Conservation (phyloP, 2,888 invertebrate species). For the Drosophila peninsularis region DNA sequence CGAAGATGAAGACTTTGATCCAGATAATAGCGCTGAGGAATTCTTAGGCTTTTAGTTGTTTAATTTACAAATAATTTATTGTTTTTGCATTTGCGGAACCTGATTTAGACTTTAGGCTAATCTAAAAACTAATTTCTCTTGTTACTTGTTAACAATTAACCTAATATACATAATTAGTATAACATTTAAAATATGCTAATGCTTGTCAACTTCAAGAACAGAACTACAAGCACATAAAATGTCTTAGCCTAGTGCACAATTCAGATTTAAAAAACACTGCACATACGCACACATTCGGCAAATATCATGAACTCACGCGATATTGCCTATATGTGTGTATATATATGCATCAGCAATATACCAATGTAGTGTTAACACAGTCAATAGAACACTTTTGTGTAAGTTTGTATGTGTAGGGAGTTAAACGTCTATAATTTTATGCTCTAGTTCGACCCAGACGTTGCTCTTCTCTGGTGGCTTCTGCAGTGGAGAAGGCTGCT, state of each 20-base stretch:
- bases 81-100: slow-evolving; percentile 48
- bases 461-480: slow-evolving; percentile 84
- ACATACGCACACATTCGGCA: not conserved
- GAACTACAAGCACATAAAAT: slow-evolving; percentile 46
- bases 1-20: slow-evolving; percentile 35
- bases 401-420: slow-evolving; percentile 9
- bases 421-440: slow-evolving; percentile 76
- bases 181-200: slow-evolving; percentile 55
- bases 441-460: slow-evolving; percentile 82
- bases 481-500: slow-evolving; percentile 81
- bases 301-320: slow-evolving; percentile 21
- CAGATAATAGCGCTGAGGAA: slow-evolving; percentile 44
- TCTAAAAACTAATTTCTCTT: slow-evolving; percentile 39
- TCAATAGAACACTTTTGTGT: slow-evolving; percentile 71
- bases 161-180: slow-evolving; percentile 48
- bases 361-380: slow-evolving; percentile 73
- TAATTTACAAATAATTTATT: slow-evolving; percentile 49
- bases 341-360: slow-evolving; percentile 42
- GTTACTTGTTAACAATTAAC: slow-evolving; percentile 54
- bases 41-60: slow-evolving; percentile 55
- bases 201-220: slow-evolving; percentile 26
- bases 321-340: slow-evolving; percentile 20
- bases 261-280: slow-evolving; percentile 39
- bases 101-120: slow-evolving; percentile 52
- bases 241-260: slow-evolving; percentile 46